Base-by-base conservation (phyloP, 2,888 invertebrate genomes). In the Caradrina clavipalpis region DNA sequence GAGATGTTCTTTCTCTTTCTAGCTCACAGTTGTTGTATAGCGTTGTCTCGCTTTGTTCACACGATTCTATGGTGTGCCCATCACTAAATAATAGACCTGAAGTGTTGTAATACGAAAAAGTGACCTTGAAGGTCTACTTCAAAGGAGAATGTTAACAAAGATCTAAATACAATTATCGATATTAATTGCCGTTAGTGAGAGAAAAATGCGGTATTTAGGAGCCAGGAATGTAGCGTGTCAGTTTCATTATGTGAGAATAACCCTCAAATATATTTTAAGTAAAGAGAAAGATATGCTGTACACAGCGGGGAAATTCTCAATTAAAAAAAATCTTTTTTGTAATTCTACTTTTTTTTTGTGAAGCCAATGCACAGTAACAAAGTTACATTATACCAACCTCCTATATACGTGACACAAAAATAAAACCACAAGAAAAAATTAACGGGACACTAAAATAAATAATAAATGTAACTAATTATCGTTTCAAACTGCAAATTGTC, bases 161-260 rank as follows among this genome's bases (percentile, higher is more conserved):
- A 79, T 74, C 51, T 75, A 67, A 75, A 78, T 70, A 64, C 50
- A 70, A 75, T 75, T 78, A 78, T 65, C 31, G 19, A 61, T 79
- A 69, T 79, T 80, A 70, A 79, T 67, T 66, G 55, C 47, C 49
- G 19, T 19, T 58, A 58, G 39, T 57, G 35, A 19, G 31, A 39
- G 22, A 76, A 64, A 58, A 65, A 50, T 62, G 15, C 7, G n/a
- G 15, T 45, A 55, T 50, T 72, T 49, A 19, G 17, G 17, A 60
- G 39, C 35, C 0, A 21, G 31, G 45, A 59, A 64, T 21, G 42
- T 45, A 19, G 42, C 11, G 54, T 39, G 47, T 60, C 15, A 39
- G 47, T 42, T 51, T 61, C n/a, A 11, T 13, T 51, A 11, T 42
- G 39, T 39, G n/a, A 10, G 6, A 74, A 45, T 75, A 26, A 10